Percentiles rank a stretch among this genome's conserved stretches.
These are phyloP conservation scores for Poeciliopsis prolifica DNA, from an alignment of 2,113 vertebrate genomes.

Conservation along the genomic window DNA sequence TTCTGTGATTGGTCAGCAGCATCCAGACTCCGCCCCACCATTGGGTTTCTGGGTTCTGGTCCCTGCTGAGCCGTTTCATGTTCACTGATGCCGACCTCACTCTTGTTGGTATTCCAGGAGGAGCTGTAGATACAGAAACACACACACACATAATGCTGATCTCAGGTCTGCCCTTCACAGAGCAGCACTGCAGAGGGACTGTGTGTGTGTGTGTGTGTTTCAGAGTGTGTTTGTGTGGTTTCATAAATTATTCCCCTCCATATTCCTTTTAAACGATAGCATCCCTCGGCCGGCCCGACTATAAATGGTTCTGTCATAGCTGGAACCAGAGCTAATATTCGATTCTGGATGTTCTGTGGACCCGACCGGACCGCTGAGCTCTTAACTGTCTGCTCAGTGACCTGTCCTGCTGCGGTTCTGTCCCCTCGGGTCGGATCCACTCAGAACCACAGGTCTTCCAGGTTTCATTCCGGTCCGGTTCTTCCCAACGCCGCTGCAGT, in stretches of 20 bases:
- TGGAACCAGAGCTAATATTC: not conserved
- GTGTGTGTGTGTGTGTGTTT: conserved; percentile 10
- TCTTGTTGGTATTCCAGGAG: conserved; percentile 15
- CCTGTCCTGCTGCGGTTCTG: not conserved
- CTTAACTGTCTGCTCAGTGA: not conserved
- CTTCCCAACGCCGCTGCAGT: not conserved
- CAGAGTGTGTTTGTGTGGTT: conserved; percentile 18
- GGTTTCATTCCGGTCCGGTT: not conserved
- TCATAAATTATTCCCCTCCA: conserved; percentile 74
- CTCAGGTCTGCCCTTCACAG: not conserved
- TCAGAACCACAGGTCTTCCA: not conserved
- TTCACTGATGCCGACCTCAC: not conserved
- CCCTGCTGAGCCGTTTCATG: not conserved
- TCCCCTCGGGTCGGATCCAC: not conserved
- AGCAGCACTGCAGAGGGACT: conserved; percentile 1
- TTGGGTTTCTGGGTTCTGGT: not conserved
- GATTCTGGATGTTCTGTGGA: not conserved
- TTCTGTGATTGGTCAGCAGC: not conserved
- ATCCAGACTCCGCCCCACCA: not conserved
- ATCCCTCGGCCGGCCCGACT: conserved; percentile 60
- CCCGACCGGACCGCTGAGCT: too few species aligned
- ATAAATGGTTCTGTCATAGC: conserved; percentile 76
- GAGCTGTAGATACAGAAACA: conserved; percentile 18
- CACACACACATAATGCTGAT: conserved; percentile 32
- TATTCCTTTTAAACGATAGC: conserved; percentile 78